Conservation (phyloP, 2,113 vertebrate genomes). For the Erythrocercus mccallii region DNA sequence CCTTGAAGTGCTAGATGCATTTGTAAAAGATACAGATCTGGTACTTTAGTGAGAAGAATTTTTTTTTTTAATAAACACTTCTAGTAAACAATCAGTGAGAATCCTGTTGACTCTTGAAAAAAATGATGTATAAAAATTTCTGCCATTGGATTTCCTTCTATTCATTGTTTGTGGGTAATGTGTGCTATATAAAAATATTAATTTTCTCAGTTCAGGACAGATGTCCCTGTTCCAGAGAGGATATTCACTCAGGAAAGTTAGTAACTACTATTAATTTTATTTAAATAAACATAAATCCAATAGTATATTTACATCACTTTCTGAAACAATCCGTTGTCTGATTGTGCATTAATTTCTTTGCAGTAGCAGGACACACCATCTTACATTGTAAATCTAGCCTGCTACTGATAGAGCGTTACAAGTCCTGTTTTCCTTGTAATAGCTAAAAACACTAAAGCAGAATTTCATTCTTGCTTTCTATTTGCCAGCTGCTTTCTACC, state of each 20-base stretch:
- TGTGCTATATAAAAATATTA: neutral
- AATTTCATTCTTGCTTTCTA: neutral
- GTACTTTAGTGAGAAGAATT: neutral
- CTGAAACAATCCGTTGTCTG: neutral
- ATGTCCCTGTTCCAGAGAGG: neutral
- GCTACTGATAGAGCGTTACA: neutral
- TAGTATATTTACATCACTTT: neutral
- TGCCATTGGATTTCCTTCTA: neutral
- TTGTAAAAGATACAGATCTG: neutral
- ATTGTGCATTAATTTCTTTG: neutral
- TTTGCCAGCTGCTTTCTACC: neutral
- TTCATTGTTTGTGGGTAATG: neutral
- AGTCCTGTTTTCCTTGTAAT: neutral
- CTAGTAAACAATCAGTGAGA: neutral
- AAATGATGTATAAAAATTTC: neutral
- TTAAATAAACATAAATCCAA: neutral
- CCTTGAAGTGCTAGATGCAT: neutral
- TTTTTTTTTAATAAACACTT: neutral
- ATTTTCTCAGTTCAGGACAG: neutral
- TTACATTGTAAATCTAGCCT: neutral
- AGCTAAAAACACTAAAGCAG: neutral
- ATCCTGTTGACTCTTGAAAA: neutral
- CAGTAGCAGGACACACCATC: neutral
- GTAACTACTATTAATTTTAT: neutral
- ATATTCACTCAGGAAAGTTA: neutral